These are phyloP conservation scores for Aromia moschata DNA, from an alignment of 2,888 invertebrate genomes.

Conservation along the genomic window DNA sequence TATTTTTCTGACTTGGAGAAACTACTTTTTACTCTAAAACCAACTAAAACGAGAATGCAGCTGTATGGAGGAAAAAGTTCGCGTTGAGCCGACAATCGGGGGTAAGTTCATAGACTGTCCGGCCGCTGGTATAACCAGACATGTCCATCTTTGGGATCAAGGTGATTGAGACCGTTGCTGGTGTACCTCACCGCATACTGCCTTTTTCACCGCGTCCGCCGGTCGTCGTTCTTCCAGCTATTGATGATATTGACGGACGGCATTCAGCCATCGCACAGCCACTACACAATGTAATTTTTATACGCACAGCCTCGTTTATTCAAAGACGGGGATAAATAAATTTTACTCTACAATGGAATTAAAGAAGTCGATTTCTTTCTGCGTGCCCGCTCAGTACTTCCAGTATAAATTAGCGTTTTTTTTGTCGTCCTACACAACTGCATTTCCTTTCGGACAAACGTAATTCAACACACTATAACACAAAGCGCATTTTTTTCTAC, in stretches of 20 bases:
- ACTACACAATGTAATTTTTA: slow-evolving; percentile 48
- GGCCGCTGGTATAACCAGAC: slow-evolving; percentile 53
- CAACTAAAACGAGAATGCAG: slow-evolving; percentile 58
- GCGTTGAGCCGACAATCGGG: slow-evolving; percentile 52
- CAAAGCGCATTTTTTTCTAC: background rate
- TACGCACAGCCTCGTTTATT: slow-evolving; percentile 48
- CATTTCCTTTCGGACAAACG: slow-evolving; percentile 4
- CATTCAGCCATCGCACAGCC: slow-evolving; percentile 34
- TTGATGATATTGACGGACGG: slow-evolving; percentile 44
- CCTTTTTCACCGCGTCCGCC: slow-evolving; percentile 48
- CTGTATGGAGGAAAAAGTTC: slow-evolving; percentile 60
- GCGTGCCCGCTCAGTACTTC: slow-evolving; percentile 15
- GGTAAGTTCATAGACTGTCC: slow-evolving; percentile 58
- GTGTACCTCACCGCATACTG: slow-evolving; percentile 37
- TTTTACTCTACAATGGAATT: slow-evolving; percentile 48
- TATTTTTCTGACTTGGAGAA: slow-evolving; percentile 58
- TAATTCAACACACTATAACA: background rate
- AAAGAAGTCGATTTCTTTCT: slow-evolving; percentile 39
- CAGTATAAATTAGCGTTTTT: slow-evolving; percentile 21
- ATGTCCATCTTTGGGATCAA: slow-evolving; percentile 57
- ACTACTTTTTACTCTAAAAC: slow-evolving; percentile 60
- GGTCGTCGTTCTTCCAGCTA: slow-evolving; percentile 32
- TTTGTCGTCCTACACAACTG: slow-evolving; percentile 1
- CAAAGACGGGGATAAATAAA: slow-evolving; percentile 50
- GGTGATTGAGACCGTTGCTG: slow-evolving; percentile 50